Evolutionary conservation across 2,888 invertebrate genomes (phyloP).

Genomic region (Ennomos fuscantarius): DNA sequence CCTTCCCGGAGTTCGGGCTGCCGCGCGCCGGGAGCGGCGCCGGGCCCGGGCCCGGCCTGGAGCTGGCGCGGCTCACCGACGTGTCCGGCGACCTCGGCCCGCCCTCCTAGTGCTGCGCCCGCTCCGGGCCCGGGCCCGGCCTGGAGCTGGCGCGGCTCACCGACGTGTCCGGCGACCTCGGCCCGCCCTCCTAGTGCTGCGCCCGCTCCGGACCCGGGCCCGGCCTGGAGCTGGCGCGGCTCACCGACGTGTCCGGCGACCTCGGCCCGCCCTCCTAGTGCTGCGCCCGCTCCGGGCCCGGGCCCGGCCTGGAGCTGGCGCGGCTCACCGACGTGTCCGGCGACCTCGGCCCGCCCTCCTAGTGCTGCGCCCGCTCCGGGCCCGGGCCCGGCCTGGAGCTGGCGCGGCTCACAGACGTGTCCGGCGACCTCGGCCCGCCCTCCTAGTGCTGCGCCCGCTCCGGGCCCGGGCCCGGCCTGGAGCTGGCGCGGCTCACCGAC

Average conservation of each 20-base stretch:
- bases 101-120: too few relatives aligned
- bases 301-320: too few relatives aligned
- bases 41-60: not conserved
- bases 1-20: conserved; percentile 61
- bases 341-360: conserved; percentile 14
- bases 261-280: not conserved
- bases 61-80: not conserved
- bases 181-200: too few relatives aligned
- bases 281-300: conserved; percentile 14
- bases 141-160: not conserved
- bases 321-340: conserved; percentile 18
- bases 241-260: conserved; percentile 26
- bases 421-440: too few relatives aligned
- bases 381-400: too few relatives aligned
- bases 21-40: conserved; percentile 57
- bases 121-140: conserved; percentile 14
- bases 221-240: too few relatives aligned
- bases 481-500: too few relatives aligned
- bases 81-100: conserved; percentile 27
- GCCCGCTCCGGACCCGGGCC: conserved; percentile 16
- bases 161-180: conserved; percentile 29
- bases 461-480: too few relatives aligned
- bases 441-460: too few relatives aligned
- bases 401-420: too few relatives aligned
- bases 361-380: too few relatives aligned